Evolutionary conservation across 2,797 vertebrate genomes (phyloP).

Genomic region (Dermochelys coriacea): DNA sequence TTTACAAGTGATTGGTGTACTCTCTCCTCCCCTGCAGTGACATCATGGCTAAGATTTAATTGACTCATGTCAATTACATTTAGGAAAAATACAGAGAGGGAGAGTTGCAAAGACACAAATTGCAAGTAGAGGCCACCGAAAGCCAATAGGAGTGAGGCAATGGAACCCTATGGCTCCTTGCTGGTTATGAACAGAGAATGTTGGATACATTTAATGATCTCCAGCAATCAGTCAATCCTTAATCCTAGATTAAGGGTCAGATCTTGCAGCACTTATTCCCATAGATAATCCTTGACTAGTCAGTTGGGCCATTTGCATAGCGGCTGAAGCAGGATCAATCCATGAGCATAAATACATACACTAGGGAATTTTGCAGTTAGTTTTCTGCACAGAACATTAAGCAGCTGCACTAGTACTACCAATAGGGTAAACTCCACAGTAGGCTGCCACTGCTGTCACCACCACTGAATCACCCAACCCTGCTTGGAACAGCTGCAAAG

Average conservation of each 20-base stretch:
- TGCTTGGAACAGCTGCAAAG: neutral
- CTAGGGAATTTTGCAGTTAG: neutral
- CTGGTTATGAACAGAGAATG: neutral
- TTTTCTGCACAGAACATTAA: neutral
- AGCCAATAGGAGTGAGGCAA: neutral
- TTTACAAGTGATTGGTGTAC: neutral
- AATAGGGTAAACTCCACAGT: neutral
- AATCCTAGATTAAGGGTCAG: neutral
- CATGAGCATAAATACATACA: neutral
- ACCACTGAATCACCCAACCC: neutral
- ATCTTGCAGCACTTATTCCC: neutral
- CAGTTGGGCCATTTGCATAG: neutral
- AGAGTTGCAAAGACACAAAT: slow-evolving; percentile 15
- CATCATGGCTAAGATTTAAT: neutral
- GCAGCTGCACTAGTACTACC: neutral
- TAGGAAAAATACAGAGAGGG: neutral
- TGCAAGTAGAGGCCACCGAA: neutral
- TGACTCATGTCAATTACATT: neutral
- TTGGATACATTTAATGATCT: neutral
- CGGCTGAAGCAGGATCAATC: neutral
- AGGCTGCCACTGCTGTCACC: neutral
- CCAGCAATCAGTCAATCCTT: neutral
- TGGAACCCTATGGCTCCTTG: neutral
- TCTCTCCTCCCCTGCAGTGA: neutral
- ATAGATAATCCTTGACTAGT: neutral